A percentile compares a stretch with the other conserved stretches of the same genome.
phyloP scores from a whole-genome alignment of 2,113 vertebrate genomes.

The pig (Sus scrofa) region DNA sequence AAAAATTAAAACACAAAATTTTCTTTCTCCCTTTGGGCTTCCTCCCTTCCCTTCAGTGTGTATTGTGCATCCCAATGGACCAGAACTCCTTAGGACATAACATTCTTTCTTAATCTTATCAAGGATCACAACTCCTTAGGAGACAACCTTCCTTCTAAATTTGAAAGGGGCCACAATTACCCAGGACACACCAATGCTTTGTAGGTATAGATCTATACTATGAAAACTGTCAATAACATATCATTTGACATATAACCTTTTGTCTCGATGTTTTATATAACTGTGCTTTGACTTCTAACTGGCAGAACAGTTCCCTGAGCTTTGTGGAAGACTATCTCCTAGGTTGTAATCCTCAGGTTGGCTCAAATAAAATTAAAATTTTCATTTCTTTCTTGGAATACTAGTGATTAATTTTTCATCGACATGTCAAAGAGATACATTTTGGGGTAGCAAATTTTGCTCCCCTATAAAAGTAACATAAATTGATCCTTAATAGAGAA shows the following conservation, averaged over 20 bases:
- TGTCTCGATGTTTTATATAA: no score
- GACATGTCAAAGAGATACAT: neutral
- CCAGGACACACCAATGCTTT: no score
- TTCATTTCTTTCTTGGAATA: neutral
- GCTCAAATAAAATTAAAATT: neutral
- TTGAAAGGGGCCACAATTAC: no score
- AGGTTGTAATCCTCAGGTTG: neutral
- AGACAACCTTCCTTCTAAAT: neutral
- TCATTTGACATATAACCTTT: no score
- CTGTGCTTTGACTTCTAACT: neutral
- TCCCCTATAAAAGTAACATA: neutral
- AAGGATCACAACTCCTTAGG: neutral
- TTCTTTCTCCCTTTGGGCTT: neutral
- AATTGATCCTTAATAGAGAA: neutral
- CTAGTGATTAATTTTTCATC: neutral
- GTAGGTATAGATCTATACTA: no score
- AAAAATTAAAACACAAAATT: neutral
- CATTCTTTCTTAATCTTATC: neutral
- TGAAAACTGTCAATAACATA: no score
- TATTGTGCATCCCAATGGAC: neutral
- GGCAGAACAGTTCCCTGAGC: neutral
- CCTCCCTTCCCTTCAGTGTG: neutral
- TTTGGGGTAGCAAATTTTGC: neutral
- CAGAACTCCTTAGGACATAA: neutral
- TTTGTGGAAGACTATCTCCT: neutral